phyloP scores from a whole-genome alignment of 2,888 invertebrate species.

The Synanthedon formicaeformis region DNA sequence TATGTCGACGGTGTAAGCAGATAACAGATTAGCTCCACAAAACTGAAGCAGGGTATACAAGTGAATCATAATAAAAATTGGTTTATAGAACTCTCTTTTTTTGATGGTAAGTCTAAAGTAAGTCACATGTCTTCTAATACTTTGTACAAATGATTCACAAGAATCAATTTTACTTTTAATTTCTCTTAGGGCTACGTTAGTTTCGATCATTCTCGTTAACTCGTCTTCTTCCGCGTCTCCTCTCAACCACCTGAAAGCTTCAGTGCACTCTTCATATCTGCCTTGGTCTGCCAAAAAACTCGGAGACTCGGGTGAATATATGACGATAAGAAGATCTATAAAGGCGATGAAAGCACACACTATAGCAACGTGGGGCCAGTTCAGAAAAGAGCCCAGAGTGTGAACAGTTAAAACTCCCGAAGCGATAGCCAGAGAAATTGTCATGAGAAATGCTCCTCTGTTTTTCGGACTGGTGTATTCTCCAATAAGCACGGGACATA shows the following conservation, averaged over 20 bases:
- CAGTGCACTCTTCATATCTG: slow-evolving; percentile 60
- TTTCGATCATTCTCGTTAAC: slow-evolving; percentile 35
- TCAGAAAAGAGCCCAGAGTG: slow-evolving; percentile 66
- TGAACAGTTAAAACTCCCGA: slow-evolving; percentile 70
- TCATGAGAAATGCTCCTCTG: slow-evolving; percentile 69
- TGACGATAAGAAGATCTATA: slow-evolving; percentile 38
- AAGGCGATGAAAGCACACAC: slow-evolving; percentile 51
- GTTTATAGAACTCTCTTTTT: slow-evolving; percentile 38
- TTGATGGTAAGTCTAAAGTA: slow-evolving; percentile 23
- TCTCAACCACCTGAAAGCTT: slow-evolving; percentile 67
- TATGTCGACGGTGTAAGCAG: slow-evolving; percentile 35
- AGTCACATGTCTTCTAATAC: slow-evolving; percentile 17
- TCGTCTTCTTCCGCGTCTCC: slow-evolving; percentile 52
- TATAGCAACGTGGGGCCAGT: slow-evolving; percentile 66
- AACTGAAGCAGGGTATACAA: slow-evolving; percentile 33
- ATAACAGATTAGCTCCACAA: slow-evolving; percentile 33
- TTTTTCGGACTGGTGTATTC: slow-evolving; percentile 68
- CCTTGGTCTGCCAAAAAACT: slow-evolving; percentile 72
- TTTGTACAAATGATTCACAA: slow-evolving; percentile 18
- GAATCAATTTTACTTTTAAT: slow-evolving; percentile 21
- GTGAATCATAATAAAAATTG: slow-evolving; percentile 38
- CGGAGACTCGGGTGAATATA: slow-evolving; percentile 71
- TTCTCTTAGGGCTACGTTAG: slow-evolving; percentile 26
- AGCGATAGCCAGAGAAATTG: slow-evolving; percentile 66
- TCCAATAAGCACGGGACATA: slow-evolving; percentile 59